Percentiles rank a stretch among this genome's conserved stretches.
phyloP scores from a whole-genome alignment of 2,113 vertebrate genomes.

The Desmodus rotundus region DNA sequence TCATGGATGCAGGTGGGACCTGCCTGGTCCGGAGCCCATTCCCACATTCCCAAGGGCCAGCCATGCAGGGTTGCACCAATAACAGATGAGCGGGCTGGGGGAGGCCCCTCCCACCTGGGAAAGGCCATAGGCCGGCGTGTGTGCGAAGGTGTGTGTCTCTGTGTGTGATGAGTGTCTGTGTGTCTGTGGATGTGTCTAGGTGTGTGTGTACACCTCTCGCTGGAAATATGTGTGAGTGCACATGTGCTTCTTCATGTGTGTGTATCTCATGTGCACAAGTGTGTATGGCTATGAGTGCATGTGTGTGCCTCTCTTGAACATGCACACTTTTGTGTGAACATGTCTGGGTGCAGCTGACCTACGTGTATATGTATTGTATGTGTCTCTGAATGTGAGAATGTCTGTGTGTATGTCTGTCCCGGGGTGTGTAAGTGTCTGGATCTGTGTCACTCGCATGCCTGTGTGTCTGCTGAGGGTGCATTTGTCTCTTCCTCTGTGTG shows the following conservation, averaged over 20 bases:
- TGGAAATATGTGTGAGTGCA: background rate
- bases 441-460: background rate
- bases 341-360: background rate
- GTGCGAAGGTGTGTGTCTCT: background rate
- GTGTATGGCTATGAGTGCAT: background rate
- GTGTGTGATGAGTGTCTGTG: background rate
- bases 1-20: background rate
- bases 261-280: background rate
- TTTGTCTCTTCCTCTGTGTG: background rate
- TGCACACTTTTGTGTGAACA: background rate
- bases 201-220: too few relatives aligned
- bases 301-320: background rate
- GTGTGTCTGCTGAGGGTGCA: background rate
- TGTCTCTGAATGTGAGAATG: background rate
- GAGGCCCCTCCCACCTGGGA: background rate
- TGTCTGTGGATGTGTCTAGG: background rate
- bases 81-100: background rate
- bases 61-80: background rate
- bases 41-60: background rate
- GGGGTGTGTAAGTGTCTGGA: too few relatives aligned
- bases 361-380: accelerated
- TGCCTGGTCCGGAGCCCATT: background rate
- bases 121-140: background rate
- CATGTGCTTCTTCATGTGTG: too few relatives aligned
- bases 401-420: background rate